Conservation (phyloP, 1,140 invertebrate species). For the Pomacea maculata region DNA sequence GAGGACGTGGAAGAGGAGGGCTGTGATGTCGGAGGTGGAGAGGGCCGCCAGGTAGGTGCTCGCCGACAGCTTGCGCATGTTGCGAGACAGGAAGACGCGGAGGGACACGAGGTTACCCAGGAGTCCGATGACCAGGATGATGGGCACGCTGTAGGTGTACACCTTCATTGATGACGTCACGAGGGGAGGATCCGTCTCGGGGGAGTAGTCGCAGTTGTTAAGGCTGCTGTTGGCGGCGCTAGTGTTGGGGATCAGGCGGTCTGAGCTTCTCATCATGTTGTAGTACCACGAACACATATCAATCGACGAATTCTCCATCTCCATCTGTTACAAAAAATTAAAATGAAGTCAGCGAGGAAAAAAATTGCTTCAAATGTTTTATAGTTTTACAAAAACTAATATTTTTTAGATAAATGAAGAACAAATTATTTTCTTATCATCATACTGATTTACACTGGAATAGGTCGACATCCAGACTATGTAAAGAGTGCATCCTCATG, state of each 20-base stretch:
- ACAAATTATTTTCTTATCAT: too few relatives aligned
- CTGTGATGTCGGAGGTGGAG: conserved; percentile 51
- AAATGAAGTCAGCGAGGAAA: too few relatives aligned
- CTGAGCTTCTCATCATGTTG: background rate
- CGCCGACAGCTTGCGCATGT: conserved; percentile 49
- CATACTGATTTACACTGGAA: too few relatives aligned
- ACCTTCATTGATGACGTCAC: conserved; percentile 18
- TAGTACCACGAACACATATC: background rate
- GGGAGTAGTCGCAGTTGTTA: background rate
- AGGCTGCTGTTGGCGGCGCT: background rate
- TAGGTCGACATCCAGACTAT: too few relatives aligned
- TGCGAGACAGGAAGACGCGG: conserved; percentile 49
- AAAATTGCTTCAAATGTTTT: background rate
- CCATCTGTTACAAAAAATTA: background rate
- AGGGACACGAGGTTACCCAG: conserved; percentile 53
- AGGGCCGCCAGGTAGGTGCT: conserved; percentile 54
- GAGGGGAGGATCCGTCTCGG: background rate
- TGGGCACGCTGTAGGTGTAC: conserved; percentile 39
- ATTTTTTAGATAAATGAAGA: too few relatives aligned
- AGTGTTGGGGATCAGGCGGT: background rate
- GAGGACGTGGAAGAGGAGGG: conserved; percentile 52
- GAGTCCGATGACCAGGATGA: conserved; percentile 43
- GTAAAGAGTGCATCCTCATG: too few relatives aligned
- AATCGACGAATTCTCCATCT: background rate
- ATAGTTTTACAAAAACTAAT: too few relatives aligned